Evolutionary conservation across 1,140 invertebrate species (phyloP).

Genomic region (Drosophila sproati): DNA sequence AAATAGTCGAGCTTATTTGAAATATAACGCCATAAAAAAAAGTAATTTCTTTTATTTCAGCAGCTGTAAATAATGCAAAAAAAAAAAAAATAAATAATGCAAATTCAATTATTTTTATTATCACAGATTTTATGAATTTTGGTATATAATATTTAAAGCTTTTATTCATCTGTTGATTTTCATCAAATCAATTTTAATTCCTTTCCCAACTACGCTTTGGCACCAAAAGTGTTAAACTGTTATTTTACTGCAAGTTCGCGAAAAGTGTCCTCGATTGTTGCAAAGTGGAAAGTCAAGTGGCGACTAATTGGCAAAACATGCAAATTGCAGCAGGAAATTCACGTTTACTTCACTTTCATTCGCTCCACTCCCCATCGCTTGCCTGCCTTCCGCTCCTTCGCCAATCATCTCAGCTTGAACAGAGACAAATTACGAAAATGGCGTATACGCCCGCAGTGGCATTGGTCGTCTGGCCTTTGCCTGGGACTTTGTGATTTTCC

Average conservation of each 20-base stretch:
- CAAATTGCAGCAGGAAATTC: constrained; percentile 70
- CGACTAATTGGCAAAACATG: constrained; percentile 81
- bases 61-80: too few relatives aligned
- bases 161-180: neutral
- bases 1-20: neutral
- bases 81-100: too few relatives aligned
- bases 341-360: constrained; percentile 14
- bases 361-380: neutral
- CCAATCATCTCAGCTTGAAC: constrained; percentile 2
- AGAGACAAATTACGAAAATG: constrained; percentile 70
- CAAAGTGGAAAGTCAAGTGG: constrained; percentile 75
- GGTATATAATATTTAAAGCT: neutral
- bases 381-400: neutral
- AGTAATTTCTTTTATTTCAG: neutral
- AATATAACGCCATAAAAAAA: neutral
- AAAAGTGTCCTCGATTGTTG: constrained; percentile 36
- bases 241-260: constrained; percentile 58
- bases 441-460: constrained; percentile 64
- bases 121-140: neutral
- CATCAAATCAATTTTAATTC: constrained; percentile 32
- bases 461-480: constrained; percentile 33
- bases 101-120: too few relatives aligned
- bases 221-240: constrained; percentile 27
- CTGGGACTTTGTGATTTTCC: constrained; percentile 57
- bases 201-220: constrained; percentile 11